Percentiles rank a stretch among this genome's conserved stretches.
phyloP scores from a whole-genome alignment of 2,113 vertebrate species.

The Plectropomus leopardus region DNA sequence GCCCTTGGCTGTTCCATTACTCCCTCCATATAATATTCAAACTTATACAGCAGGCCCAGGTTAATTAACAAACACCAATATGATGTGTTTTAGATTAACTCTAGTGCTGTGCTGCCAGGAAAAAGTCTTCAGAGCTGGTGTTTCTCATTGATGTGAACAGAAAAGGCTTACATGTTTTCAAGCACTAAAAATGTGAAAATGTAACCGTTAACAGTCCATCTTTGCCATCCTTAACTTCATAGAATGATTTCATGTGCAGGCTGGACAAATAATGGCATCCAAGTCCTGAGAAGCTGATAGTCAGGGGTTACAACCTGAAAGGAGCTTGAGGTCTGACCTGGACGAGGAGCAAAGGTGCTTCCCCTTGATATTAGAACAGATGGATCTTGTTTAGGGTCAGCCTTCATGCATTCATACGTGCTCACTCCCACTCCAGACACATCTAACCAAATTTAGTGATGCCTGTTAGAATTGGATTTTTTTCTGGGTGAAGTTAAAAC shows the following conservation, averaged over 20 bases:
- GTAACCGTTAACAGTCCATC: not conserved
- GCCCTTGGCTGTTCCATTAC: slow-evolving; percentile 14
- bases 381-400: not conserved
- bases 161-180: not conserved
- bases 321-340: too few relatives aligned
- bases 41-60: not conserved
- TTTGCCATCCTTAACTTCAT: not conserved
- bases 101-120: not conserved
- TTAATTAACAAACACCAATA: slow-evolving; percentile 22
- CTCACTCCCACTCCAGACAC: too few relatives aligned
- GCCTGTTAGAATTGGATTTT: too few relatives aligned
- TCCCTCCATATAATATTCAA: not conserved
- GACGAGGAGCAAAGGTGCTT: not conserved
- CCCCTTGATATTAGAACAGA: not conserved
- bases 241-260: not conserved
- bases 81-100: slow-evolving; percentile 3
- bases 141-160: not conserved
- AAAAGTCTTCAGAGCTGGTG: not conserved
- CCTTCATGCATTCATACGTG: not conserved
- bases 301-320: too few relatives aligned
- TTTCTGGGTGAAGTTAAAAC: too few relatives aligned
- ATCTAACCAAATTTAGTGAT: too few relatives aligned
- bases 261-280: not conserved
- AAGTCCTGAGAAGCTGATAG: too few relatives aligned
- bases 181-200: not conserved